phyloP scores from a whole-genome alignment of 2,113 vertebrate genomes.

The Saiga tatarica region DNA sequence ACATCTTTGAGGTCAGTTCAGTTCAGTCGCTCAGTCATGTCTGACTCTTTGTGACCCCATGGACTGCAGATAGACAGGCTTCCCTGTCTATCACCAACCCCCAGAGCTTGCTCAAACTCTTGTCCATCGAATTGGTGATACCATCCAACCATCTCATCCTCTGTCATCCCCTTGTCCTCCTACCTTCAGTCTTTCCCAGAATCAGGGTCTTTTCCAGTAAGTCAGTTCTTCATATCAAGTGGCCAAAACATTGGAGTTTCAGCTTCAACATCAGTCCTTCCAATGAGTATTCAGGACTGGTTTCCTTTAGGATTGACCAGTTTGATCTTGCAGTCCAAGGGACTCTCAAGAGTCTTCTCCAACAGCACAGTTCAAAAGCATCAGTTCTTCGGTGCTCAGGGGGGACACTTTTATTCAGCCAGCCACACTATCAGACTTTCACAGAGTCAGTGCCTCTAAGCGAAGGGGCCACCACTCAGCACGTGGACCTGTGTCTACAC shows the following conservation, averaged over 20 bases:
- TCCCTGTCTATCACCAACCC: not conserved
- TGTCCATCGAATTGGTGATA: accelerated
- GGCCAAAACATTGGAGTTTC: not conserved
- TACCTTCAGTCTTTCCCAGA: not conserved
- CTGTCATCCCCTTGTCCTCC: not conserved
- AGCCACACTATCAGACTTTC: not conserved
- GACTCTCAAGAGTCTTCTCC: not conserved
- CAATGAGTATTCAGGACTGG: not conserved
- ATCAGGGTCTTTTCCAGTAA: not conserved
- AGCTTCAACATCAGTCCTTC: not conserved
- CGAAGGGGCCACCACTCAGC: not conserved
- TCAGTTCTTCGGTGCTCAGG: not conserved
- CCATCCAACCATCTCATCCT: not conserved
- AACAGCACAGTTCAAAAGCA: not conserved
- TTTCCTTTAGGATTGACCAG: not conserved
- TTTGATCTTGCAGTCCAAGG: not conserved
- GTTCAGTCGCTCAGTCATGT: not conserved
- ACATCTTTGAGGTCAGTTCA: not conserved
- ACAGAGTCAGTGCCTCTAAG: not conserved
- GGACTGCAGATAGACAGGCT: not conserved
- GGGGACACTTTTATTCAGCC: not conserved
- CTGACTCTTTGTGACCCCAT: not conserved
- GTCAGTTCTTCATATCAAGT: not conserved
- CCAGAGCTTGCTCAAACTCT: not conserved
- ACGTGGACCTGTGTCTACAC: not conserved